These are phyloP conservation scores for Oryzias javanicus DNA, from an alignment of 2,113 vertebrate genomes.

Conservation along the genomic window DNA sequence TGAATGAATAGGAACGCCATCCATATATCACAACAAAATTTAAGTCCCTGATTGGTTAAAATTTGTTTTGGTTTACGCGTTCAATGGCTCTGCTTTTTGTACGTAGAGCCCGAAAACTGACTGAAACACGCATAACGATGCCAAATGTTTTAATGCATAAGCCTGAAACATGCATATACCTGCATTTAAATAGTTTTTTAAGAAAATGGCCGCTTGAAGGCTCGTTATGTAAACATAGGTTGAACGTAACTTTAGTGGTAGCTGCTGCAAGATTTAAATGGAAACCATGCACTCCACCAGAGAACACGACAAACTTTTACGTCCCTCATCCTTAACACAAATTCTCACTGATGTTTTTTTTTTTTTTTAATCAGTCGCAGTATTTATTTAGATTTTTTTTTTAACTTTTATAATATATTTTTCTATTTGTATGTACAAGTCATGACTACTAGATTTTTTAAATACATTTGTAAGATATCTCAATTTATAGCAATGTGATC, in stretches of 20 bases:
- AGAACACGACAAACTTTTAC: slow-evolving; percentile 27
- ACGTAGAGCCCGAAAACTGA: too few species aligned
- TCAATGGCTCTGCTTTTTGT: too few species aligned
- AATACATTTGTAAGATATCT: not conserved
- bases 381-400: slow-evolving; percentile 75
- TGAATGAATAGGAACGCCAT: too few species aligned
- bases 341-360: slow-evolving; percentile 40
- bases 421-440: slow-evolving; percentile 38
- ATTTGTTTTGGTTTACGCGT: too few species aligned
- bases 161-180: too few species aligned
- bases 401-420: slow-evolving; percentile 35
- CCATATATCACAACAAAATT: too few species aligned
- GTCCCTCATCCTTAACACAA: slow-evolving; percentile 34
- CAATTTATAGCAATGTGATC: too few species aligned
- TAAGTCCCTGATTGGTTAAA: too few species aligned
- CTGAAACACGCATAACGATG: too few species aligned
- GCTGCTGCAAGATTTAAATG: slow-evolving; percentile 24
- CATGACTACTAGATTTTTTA: slow-evolving; percentile 64
- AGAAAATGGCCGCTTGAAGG: too few species aligned
- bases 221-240: slow-evolving; percentile 4
- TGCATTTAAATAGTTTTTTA: too few species aligned
- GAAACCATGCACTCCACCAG: slow-evolving; percentile 49
- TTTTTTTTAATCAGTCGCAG: slow-evolving; percentile 23
- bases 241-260: slow-evolving; percentile 9
- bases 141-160: too few species aligned